Evolutionary conservation across 2,113 vertebrate species (phyloP).

Genomic region (Nanger granti): DNA sequence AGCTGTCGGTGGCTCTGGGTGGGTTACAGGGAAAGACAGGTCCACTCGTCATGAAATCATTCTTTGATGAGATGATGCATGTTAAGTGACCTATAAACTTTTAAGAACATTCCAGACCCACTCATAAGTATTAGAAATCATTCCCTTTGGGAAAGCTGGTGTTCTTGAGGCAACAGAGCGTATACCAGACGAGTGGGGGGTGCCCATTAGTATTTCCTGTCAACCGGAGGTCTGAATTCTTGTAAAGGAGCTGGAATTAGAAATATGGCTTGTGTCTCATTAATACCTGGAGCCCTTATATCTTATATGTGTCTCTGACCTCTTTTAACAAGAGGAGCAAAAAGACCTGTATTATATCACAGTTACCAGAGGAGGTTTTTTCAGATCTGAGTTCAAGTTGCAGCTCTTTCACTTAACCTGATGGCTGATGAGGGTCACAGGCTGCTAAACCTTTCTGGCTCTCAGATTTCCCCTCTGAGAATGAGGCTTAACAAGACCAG

Average conservation of each 20-base stretch:
- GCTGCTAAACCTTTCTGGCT: not conserved
- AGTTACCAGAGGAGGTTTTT: not conserved
- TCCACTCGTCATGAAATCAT: not conserved
- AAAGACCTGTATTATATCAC: not conserved
- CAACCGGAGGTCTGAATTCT: slow-evolving; percentile 35
- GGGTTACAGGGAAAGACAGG: slow-evolving; percentile 17
- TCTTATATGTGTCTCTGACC: not conserved
- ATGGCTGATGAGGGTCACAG: not conserved
- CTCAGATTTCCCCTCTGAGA: not conserved
- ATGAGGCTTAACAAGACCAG: not conserved
- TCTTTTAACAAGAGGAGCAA: not conserved
- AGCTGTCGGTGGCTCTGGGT: slow-evolving; percentile 6
- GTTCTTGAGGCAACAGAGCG: not conserved
- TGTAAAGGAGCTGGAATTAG: slow-evolving; percentile 28
- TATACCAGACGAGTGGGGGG: not conserved
- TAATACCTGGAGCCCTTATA: not conserved
- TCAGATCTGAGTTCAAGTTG: slow-evolving; percentile 30
- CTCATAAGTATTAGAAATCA: slow-evolving; percentile 38
- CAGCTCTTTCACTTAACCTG: not conserved
- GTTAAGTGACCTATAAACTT: slow-evolving; percentile 61
- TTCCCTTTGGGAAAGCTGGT: slow-evolving; percentile 54
- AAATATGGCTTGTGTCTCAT: slow-evolving; percentile 21
- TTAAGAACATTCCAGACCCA: slow-evolving; percentile 60
- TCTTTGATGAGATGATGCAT: slow-evolving; percentile 54
- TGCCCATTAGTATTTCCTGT: not conserved